Percentiles rank a stretch among this genome's conserved stretches.
Evolutionary conservation across 2,888 invertebrate species (phyloP).

Genomic region (Koerneria pararmatus): DNA sequence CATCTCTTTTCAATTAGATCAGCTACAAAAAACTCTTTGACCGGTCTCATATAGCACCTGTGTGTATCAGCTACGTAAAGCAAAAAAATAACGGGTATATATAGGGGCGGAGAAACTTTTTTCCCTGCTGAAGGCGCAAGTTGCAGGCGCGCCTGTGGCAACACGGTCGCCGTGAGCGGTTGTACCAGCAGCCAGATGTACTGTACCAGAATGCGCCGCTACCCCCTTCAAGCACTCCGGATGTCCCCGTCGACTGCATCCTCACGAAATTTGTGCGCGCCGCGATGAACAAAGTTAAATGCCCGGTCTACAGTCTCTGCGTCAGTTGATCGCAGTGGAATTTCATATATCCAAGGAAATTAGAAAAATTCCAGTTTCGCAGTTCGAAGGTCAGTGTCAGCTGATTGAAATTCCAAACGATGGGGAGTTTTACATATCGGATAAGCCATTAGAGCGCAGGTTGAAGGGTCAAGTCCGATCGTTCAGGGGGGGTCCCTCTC

Average conservation of each 20-base stretch:
- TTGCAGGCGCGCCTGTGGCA: slow-evolving; percentile 86
- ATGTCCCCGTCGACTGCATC: slow-evolving; percentile 90
- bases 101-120: no score
- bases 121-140: background rate
- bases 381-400: no score
- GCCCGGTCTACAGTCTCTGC: slow-evolving; percentile 95
- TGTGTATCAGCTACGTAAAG: no score
- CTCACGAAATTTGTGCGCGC: slow-evolving; percentile 89
- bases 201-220: slow-evolving; percentile 75
- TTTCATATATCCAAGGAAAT: background rate
- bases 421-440: no score
- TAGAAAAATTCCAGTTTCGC: background rate
- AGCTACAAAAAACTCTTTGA: no score
- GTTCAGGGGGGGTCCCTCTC: no score
- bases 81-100: no score
- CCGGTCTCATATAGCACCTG: no score
- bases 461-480: no score
- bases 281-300: slow-evolving; percentile 99
- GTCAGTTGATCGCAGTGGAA: slow-evolving; percentile 61
- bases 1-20: no score
- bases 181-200: slow-evolving; percentile 86
- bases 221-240: slow-evolving; percentile 87
- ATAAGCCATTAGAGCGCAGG: no score
- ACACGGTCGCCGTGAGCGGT: slow-evolving; percentile 81
- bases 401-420: no score